Evolutionary conservation across 2,888 invertebrate species (phyloP), one percentile per base, ranked within the genome.

Genomic region (Ditula angustiorana): DNA sequence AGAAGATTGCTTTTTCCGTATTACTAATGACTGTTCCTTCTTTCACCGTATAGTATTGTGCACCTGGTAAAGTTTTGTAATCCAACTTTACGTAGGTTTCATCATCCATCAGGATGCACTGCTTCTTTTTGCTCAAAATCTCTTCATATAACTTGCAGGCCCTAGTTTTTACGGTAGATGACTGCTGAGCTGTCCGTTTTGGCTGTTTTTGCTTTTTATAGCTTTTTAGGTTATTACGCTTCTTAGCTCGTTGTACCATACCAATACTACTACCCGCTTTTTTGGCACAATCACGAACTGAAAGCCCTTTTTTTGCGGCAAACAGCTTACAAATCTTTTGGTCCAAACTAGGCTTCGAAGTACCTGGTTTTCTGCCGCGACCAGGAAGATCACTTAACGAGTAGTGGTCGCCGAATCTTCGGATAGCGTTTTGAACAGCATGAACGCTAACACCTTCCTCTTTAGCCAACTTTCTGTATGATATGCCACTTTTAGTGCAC

Each of bases 11-110:
- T 13, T 49, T 49, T 46, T 46, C 46, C n/a, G 46, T 5, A 24
- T 46, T 46, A 5, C 23, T 46, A 11, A 46, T n/a, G 8, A 26
- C 13, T 49, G 13, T 13, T 13, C 47, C 26, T 49, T 49, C 13
- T 49, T 49, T 49, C n/a, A 49, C 47, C 26, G 47, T 49, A 26
- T 49, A 49, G 13, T 26, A 49, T 13, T 26, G 26, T 26, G 47
- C 24, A 24, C 47, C 44, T 7, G 44, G 44, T 21, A 44, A 21
- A 21, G 50, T 50, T 30, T 50, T 50, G 30, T 50, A 50, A 10
- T 50, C 50, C 8, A 50, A 30, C 19, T 50, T 50, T 8, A 50
- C 50, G 30, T 49, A 50, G 3, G 28, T 30, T 28, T 50, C 50
- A 30, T 50, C 30, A 16, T 26, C 50, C 50, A 50, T 50, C 2